Evolutionary conservation across 2,113 vertebrate species (phyloP).

Genomic region (Dasyurus viverrinus): DNA sequence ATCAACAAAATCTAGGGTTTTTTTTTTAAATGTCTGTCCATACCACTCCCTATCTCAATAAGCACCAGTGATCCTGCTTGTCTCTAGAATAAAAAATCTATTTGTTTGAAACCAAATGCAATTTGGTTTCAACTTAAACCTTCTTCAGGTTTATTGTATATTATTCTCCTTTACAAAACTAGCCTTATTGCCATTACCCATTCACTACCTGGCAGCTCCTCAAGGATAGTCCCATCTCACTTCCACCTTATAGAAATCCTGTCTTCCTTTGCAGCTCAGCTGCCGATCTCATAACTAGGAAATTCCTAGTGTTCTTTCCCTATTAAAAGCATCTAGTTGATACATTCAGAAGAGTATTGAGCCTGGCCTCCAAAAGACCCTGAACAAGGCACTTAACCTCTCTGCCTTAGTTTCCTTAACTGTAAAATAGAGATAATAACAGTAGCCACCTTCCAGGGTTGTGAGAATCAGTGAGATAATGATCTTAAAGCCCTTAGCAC

Average conservation of each 20-base stretch:
- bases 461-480: not conserved
- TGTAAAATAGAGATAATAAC: not conserved
- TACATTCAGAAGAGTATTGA: not conserved
- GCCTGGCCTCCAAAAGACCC: not conserved
- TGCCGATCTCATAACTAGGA: not conserved
- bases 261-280: not conserved
- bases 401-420: not conserved
- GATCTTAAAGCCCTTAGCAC: not conserved
- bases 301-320: not conserved
- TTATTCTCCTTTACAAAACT: not conserved
- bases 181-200: not conserved
- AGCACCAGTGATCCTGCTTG: not conserved
- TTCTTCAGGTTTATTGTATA: not conserved
- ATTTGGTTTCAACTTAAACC: not conserved
- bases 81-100: not conserved
- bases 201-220: not conserved
- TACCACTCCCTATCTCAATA: not conserved
- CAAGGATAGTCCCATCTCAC: not conserved
- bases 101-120: not conserved
- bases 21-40: not conserved
- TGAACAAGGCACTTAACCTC: not conserved
- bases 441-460: not conserved
- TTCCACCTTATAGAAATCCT: not conserved
- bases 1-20: not conserved
- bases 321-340: not conserved